phyloP scores from a whole-genome alignment of 2,113 vertebrate genomes.

The Scartelaos histophorus region DNA sequence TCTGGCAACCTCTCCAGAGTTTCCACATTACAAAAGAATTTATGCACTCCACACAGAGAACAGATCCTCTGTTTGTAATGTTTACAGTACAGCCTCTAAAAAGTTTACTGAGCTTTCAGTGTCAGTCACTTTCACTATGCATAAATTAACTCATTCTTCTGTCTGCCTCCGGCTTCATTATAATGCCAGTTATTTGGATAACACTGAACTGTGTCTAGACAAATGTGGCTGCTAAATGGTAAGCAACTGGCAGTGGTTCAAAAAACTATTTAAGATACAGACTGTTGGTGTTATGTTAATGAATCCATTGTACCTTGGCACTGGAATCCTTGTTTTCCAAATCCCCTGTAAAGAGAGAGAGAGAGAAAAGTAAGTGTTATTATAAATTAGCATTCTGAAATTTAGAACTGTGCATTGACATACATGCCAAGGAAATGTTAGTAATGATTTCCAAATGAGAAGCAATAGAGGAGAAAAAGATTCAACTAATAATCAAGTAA shows the following conservation, averaged over 20 bases:
- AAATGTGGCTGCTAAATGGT: conserved; percentile 15
- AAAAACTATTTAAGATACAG: not conserved
- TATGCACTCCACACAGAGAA: conserved; percentile 13
- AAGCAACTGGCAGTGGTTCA: conserved; percentile 10
- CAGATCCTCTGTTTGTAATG: not conserved
- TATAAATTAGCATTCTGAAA: not conserved
- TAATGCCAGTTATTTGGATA: conserved; percentile 3
- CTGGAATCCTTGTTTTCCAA: conserved; percentile 85
- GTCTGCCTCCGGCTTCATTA: not conserved
- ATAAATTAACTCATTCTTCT: not conserved
- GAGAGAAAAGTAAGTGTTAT: conserved; percentile 32
- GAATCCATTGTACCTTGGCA: conserved; percentile 78
- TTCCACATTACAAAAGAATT: conserved; percentile 61
- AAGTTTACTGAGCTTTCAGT: not conserved
- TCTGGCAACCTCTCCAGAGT: conserved; percentile 39
- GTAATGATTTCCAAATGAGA: not conserved
- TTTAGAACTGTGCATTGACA: not conserved
- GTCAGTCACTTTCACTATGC: too few species aligned
- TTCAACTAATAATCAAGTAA: not conserved
- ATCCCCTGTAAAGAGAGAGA: conserved; percentile 78
- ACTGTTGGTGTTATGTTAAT: not conserved
- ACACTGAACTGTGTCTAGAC: conserved; percentile 4
- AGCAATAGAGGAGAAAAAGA: not conserved
- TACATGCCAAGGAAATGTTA: not conserved
- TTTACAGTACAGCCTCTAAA: not conserved